These are phyloP conservation scores for Reinhardtius hippoglossoides DNA, from an alignment of 2,113 vertebrate genomes.

Conservation along the genomic window DNA sequence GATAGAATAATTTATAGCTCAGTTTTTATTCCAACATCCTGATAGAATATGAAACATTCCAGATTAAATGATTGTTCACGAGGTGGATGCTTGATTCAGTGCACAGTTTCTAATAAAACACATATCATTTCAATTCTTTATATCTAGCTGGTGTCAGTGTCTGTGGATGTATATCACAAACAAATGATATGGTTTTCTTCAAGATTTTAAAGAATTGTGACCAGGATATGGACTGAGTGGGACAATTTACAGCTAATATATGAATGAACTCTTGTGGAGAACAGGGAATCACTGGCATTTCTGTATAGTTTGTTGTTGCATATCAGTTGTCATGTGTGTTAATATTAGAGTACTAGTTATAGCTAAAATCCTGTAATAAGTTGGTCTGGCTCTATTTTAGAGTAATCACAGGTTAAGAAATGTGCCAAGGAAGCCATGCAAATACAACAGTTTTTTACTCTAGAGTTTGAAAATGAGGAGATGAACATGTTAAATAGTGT, in stretches of 20 bases:
- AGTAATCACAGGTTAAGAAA: no score
- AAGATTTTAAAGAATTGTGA: not conserved
- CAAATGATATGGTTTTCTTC: no score
- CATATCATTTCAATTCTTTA: constrained; percentile 52
- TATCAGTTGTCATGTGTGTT: not conserved
- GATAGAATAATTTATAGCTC: constrained; percentile 34
- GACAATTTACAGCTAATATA: not conserved
- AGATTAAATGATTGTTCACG: constrained; percentile 70
- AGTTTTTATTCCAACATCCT: constrained; percentile 36
- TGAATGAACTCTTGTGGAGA: not conserved
- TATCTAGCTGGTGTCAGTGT: constrained; percentile 22
- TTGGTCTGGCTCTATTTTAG: no score
- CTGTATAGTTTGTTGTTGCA: not conserved
- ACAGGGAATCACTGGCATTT: not conserved
- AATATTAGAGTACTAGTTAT: not conserved
- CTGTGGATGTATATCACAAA: not conserved
- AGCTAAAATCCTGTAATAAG: no score
- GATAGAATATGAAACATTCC: constrained; percentile 62
- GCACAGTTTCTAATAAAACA: constrained; percentile 76
- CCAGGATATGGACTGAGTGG: not conserved
- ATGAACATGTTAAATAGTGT: no score
- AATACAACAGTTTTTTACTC: no score
- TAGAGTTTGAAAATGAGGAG: no score
- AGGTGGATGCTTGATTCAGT: constrained; percentile 64
- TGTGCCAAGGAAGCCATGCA: no score